phyloP scores from a whole-genome alignment of 1,140 invertebrate genomes.

The Caenorhabditis inopinata region DNA sequence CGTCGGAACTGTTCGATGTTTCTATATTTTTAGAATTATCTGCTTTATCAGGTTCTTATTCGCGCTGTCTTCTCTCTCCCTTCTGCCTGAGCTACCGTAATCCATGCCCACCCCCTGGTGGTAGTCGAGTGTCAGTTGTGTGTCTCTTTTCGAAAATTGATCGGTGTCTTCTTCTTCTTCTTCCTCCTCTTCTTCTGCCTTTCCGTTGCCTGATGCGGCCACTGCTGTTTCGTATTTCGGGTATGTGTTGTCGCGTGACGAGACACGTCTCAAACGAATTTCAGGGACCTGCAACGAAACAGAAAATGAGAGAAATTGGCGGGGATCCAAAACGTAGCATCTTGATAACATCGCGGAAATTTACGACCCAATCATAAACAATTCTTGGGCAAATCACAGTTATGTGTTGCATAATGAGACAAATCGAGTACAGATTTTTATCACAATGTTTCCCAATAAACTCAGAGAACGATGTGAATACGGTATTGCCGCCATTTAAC shows the following conservation, averaged over 20 bases:
- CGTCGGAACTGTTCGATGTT: too few species aligned
- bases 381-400: neutral
- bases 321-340: neutral
- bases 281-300: neutral
- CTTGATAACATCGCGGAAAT: neutral
- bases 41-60: too few species aligned
- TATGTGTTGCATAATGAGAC: neutral
- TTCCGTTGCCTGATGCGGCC: neutral
- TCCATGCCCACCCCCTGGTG: conserved; percentile 6
- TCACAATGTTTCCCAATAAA: neutral
- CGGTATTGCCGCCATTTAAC: neutral
- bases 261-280: conserved; percentile 17
- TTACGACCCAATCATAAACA: neutral
- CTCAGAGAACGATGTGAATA: neutral
- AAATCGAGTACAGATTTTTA: neutral
- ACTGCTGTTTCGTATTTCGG: neutral
- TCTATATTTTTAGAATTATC: too few species aligned
- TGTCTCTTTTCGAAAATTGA: conserved; percentile 16
- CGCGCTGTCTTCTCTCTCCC: too few species aligned
- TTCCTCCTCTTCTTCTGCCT: neutral
- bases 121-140: conserved; percentile 27
- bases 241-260: neutral
- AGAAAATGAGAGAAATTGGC: neutral
- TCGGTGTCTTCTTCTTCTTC: conserved; percentile 9
- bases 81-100: neutral